Evolutionary conservation across 1,140 invertebrate genomes (phyloP).

Genomic region (Drosophila burlai): DNA sequence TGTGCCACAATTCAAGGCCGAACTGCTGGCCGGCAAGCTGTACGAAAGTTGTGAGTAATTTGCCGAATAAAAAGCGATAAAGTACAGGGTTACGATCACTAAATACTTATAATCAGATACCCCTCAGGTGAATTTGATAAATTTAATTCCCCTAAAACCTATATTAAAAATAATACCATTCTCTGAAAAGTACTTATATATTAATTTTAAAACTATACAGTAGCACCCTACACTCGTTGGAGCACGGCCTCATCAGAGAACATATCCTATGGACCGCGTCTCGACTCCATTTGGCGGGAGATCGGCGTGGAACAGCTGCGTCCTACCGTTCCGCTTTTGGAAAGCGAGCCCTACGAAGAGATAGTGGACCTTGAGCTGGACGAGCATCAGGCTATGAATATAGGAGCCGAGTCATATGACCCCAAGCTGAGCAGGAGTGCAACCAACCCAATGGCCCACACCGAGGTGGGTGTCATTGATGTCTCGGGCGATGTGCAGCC

Average conservation of each 20-base stretch:
- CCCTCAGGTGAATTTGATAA: too few species aligned
- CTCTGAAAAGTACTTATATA: not conserved
- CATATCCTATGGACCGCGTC: conserved; percentile 48
- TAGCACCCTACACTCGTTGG: conserved; percentile 48
- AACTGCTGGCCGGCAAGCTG: conserved; percentile 49
- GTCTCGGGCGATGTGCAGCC: conserved; percentile 13
- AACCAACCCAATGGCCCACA: conserved; percentile 8
- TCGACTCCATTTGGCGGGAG: conserved; percentile 67
- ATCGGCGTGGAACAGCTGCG: conserved; percentile 1
- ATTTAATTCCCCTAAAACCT: too few species aligned
- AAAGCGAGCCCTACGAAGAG: not conserved
- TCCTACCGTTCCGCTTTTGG: not conserved
- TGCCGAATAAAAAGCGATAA: not conserved
- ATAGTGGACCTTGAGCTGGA: conserved; percentile 23
- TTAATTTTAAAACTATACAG: not conserved
- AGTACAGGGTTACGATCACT: not conserved
- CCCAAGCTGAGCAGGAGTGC: conserved; percentile 3
- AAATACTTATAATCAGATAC: not conserved
- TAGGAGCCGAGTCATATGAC: conserved; percentile 29
- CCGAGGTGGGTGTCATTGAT: conserved; percentile 2
- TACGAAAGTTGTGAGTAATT: conserved; percentile 50
- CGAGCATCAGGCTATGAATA: conserved; percentile 32
- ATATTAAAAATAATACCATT: too few species aligned
- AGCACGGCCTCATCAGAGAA: conserved; percentile 42
- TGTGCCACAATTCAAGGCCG: conserved; percentile 40